Evolutionary conservation across 2,888 invertebrate genomes (phyloP), one percentile per base, ranked within the genome.

Genomic region (Orchestes rusci): DNA sequence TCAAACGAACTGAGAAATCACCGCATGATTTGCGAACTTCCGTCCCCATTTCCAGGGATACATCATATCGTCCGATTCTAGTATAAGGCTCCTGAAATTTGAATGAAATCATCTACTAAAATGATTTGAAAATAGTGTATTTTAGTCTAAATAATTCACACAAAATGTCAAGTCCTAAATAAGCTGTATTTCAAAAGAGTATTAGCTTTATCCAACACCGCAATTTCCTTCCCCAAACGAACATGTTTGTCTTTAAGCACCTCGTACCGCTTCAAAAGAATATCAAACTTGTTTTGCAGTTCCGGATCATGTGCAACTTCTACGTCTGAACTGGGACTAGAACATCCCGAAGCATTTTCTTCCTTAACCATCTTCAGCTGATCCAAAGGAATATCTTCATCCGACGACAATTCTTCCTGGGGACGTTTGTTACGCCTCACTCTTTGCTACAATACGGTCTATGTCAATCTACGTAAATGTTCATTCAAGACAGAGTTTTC

Each of bases 331-430:
- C 12, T 18, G 23, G 2, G 17, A 2, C 19, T 35, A 20, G 12
- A 4, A 20, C 8, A 7, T 17, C 18, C 33, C 4, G 10, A 23
- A 12, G 12, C 3, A 18, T 27, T 12, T 4, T 36, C 36, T 19
- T n/a, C 17, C 15, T 15, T 18, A 30, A 10, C 17, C 13, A 15
- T 27, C 13, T 20, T 43, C 12, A 46, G 12, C 18, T 29, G 18
- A 16, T 37, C 33, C 30, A 48, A 36, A 17, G 48, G 48, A 17
- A 44, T 17, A 23, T 48, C 48, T 15, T 48, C 48, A 18, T 48
- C 48, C 3, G 48, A 48, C 3, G 40, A 41, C 16, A 17, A 18
- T 16, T 27, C 27, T 13, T 20, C 35, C 18, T 18, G 13, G n/a
- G 4, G n/a, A 17, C 12, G 12, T 35, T 16, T 15, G 10, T n/a